Conservation (phyloP, 2,797 vertebrate species). For the Steatocranus sp. region DNA sequence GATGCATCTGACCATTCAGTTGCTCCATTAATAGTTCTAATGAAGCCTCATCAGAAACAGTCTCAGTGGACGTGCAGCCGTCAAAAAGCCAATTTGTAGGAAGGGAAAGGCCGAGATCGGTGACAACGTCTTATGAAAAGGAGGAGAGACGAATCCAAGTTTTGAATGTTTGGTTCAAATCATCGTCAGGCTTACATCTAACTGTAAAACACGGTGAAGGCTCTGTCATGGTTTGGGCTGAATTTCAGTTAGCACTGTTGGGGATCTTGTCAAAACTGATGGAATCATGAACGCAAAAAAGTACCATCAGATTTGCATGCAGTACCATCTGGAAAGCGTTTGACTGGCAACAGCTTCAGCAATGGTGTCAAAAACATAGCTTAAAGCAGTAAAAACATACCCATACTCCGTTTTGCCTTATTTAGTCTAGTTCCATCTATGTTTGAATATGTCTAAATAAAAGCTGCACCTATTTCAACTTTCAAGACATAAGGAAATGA, state of each 20-base stretch:
- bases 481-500: background rate
- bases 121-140: background rate
- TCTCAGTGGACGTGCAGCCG: accelerated
- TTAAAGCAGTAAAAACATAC: background rate
- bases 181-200: background rate
- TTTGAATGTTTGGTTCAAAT: background rate
- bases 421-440: background rate
- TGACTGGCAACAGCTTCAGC: background rate
- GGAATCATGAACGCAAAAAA: background rate
- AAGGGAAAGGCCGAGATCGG: background rate
- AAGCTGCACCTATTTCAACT: background rate
- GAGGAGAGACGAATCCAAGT: background rate
- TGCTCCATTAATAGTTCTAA: background rate
- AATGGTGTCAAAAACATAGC: background rate
- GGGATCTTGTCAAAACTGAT: background rate
- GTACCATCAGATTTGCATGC: accelerated
- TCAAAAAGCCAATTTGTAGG: accelerated
- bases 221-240: background rate
- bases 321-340: background rate
- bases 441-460: background rate
- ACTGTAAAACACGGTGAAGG: background rate
- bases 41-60: background rate
- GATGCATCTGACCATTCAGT: background rate
- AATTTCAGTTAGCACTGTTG: background rate
- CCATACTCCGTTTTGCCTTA: accelerated